A percentile compares a stretch with the other conserved stretches of the same genome.
Conservation (phyloP, 2,113 vertebrate genomes). For the Scophthalmus maximus region DNA sequence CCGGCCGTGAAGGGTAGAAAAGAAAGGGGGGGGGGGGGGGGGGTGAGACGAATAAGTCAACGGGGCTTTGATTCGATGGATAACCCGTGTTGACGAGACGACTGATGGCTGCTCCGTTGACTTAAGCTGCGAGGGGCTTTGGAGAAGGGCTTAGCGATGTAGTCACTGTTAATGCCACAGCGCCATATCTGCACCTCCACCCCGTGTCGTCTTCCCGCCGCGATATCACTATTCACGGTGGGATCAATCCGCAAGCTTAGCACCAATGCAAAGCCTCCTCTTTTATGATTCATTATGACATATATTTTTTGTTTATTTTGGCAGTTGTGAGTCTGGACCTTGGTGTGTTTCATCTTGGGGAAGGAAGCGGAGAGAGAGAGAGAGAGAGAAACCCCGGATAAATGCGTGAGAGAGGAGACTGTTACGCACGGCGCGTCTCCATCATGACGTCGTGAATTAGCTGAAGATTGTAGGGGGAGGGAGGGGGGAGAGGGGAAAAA, state of each 20-base stretch:
- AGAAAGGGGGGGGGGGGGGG: background rate
- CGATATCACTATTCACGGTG: constrained; percentile 33
- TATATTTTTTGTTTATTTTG: background rate
- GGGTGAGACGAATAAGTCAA: background rate
- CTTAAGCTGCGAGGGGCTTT: constrained; percentile 59
- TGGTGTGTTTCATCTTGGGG: constrained; percentile 19
- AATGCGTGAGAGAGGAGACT: constrained; percentile 53
- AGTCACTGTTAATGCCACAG: constrained; percentile 30
- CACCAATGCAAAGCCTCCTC: constrained; percentile 23
- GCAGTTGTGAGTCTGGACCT: constrained; percentile 11
- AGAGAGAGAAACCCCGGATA: background rate
- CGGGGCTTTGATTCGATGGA: constrained; percentile 17
- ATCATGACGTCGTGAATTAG: constrained; percentile 80
- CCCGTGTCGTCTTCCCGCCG: constrained; percentile 19
- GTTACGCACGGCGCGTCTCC: constrained; percentile 76
- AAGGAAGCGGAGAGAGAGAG: too few relatives aligned
- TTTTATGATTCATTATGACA: constrained; percentile 28
- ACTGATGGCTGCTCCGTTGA: constrained; percentile 43
- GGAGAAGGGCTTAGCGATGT: constrained; percentile 45
- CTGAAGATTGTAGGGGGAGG: constrained; percentile 67
- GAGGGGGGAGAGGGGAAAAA: constrained; percentile 27
- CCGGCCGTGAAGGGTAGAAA: constrained; percentile 9
- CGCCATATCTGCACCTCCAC: constrained; percentile 52
- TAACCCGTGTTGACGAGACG: constrained; percentile 53
- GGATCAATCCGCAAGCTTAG: constrained; percentile 31